phyloP scores from a whole-genome alignment of 2,113 vertebrate species.

The Peucedramus taeniatus region DNA sequence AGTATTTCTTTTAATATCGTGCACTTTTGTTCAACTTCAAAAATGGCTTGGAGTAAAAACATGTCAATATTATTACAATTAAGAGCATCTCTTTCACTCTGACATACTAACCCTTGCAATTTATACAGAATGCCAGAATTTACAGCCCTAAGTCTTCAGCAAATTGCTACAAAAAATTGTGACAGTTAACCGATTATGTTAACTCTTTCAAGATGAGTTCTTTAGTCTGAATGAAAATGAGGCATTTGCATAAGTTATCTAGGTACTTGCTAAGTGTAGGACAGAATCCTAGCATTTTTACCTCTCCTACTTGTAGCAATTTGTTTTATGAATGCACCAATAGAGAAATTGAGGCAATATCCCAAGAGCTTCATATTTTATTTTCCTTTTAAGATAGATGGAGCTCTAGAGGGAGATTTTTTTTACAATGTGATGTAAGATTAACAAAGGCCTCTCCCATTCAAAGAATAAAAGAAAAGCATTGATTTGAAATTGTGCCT shows the following conservation, averaged over 20 bases:
- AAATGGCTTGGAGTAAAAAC: background rate
- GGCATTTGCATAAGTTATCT: background rate
- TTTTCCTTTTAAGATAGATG: background rate
- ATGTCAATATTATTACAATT: background rate
- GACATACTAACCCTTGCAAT: background rate
- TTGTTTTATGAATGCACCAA: background rate
- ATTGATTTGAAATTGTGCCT: slow-evolving; percentile 32
- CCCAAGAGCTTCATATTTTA: background rate
- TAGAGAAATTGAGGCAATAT: background rate
- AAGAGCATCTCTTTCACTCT: background rate
- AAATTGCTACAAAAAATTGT: background rate
- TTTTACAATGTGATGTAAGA: background rate
- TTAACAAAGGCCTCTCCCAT: background rate
- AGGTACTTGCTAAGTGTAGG: background rate
- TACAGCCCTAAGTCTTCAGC: background rate
- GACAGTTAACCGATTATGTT: background rate
- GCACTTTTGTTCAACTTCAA: background rate
- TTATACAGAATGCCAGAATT: background rate
- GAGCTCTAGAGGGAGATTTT: background rate
- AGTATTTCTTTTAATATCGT: background rate
- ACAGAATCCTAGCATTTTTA: background rate
- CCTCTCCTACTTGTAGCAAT: background rate
- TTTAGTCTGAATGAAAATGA: background rate
- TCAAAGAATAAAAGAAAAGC: background rate
- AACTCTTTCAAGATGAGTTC: background rate